Base-by-base conservation (phyloP, 2,888 invertebrate species). In the Herminia tarsipennalis region DNA sequence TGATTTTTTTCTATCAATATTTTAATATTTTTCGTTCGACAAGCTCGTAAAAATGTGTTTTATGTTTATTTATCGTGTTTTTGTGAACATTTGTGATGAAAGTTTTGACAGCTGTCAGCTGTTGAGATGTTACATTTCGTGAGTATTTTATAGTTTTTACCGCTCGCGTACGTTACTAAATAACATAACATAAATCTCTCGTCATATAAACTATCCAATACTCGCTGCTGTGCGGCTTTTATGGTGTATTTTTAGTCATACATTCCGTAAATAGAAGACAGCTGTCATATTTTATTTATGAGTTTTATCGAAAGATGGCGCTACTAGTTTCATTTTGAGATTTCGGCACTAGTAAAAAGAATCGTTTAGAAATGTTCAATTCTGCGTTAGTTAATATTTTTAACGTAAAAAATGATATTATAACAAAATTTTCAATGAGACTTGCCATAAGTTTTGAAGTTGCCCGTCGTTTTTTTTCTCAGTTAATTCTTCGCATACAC, bases 91-190 rank as follows among this genome's bases (percentile, higher is more conserved):
- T 87, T 88, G 89, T 87, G 89, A 76, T 56, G 68, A 84, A 83
- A 84, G 81, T 84, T 86, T 85, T 88, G 88, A 88, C 89, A 89
- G 88, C 61, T 89, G 88, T 81, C 89, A 89, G 81, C 81, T 85
- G 83, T 76, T 82, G 48, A 56, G 59, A 64, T 67, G 72, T 72
- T 69, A 62, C 56, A 60, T 70, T 68, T 56, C 48, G 77, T 81
- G 63, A 78, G 78, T 83, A 82, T 71, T 72, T 57, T 43, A 58
- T 32, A 5, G 37, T 25, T 59, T 45, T 36, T 49, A 43, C 6
- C 14, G 21, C 14, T 22, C 1, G 9, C 8, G 8, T 28, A 14
- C 3, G 10, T 17, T 13, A 20, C 5, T n/a, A 21, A 32, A 24
- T 28, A 18, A 14, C 3, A 16, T 37, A n/a, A 14, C 14, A 21